Evolutionary conservation across 2,113 vertebrate genomes (phyloP), one percentile per base, ranked within the genome.

Genomic region (Rutilus rutilus): DNA sequence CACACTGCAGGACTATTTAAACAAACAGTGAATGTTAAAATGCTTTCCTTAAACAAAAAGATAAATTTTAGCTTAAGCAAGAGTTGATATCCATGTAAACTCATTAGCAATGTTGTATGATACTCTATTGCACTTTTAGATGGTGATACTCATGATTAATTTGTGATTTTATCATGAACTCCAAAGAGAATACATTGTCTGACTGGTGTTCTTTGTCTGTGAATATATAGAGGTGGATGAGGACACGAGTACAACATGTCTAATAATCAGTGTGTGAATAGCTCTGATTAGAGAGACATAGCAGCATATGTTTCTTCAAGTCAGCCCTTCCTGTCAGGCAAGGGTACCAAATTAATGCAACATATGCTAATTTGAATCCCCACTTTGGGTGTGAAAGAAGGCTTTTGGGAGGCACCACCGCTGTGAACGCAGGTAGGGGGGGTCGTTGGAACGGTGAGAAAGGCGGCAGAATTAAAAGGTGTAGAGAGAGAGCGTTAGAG

Each of bases 281-380:
- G 76, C 86, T 73, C 89, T 93, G 87, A 90, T 93, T 93, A 92
- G 78, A 67, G 78, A 52, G 81, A 86, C 89, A 89, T 87, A 85
- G 75, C 88, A 30, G 65, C 91, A 86, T 87, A 65, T 86, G 33
- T 80, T 88, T 89, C 85, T 79, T n/a, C 74, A 80, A 77, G 80
- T 67, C 27, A 69, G 76, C 60, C n/a, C 90, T 89, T 92, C 89
- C 91, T 91, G 91, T 93, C 86, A 74, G 86, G 87, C 87, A 85
- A 82, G 1, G 82, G 78, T 88, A 92, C 86, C 67, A 92, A 94
- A 94, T 96, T 93, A 95, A 95, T 93, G 27, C 92, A 89, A 92
- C 94, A 95, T 95, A 95, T 95, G 94, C 93, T 95, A 93, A 93
- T 95, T 92, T 88, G 90, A 92, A 94, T 93, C 90, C 88, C 89